Evolutionary conservation across 1,140 invertebrate species (phyloP).

Genomic region (Lethocerus indicus): DNA sequence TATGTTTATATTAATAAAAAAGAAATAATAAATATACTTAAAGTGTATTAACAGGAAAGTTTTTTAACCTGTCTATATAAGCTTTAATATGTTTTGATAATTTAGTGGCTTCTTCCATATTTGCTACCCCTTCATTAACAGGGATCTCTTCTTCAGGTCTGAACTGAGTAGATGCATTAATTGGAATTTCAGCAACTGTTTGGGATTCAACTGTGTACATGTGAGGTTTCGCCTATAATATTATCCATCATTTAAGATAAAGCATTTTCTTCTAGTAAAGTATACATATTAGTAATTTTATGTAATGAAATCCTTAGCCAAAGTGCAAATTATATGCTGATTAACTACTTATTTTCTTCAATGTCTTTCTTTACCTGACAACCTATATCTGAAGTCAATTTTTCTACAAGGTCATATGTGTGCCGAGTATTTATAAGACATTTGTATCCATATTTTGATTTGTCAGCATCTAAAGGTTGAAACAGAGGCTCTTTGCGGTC

Average conservation of each 20-base stretch:
- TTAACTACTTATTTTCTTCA: not conserved
- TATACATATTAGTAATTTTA: not conserved
- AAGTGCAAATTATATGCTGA: not conserved
- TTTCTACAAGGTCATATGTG: too few species aligned
- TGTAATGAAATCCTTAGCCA: not conserved
- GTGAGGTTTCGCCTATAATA: conserved; percentile 4
- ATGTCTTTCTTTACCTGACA: conserved; percentile 2
- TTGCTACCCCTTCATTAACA: not conserved
- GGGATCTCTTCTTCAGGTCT: conserved; percentile 21
- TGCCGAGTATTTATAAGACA: too few species aligned
- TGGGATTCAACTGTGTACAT: conserved; percentile 29
- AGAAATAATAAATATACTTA: not conserved
- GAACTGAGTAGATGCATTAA: conserved; percentile 47
- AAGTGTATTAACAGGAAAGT: not conserved
- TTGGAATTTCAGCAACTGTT: conserved; percentile 40
- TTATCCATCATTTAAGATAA: not conserved
- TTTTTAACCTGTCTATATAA: too few species aligned
- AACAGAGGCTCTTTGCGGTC: too few species aligned
- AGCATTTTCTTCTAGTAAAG: not conserved
- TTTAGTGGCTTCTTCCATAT: not conserved
- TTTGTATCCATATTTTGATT: too few species aligned
- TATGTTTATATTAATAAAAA: not conserved
- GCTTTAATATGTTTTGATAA: not conserved
- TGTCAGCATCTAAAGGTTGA: too few species aligned
- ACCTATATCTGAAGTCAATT: conserved; percentile 8